Conservation (phyloP, 2,113 vertebrate genomes). For the Opisthocomus hoazin region DNA sequence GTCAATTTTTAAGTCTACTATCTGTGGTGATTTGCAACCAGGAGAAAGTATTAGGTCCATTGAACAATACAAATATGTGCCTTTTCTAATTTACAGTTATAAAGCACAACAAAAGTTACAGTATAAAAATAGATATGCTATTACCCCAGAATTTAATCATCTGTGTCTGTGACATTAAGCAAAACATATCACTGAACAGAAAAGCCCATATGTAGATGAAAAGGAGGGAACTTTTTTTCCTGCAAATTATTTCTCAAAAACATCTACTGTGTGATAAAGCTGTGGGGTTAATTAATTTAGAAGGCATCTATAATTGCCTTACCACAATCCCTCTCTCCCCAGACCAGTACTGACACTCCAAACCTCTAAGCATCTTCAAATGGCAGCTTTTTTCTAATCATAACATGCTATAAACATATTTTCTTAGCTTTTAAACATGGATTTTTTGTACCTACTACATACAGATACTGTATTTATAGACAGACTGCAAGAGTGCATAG, state of each 20-base stretch:
- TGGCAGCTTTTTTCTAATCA: neutral
- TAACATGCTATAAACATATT: neutral
- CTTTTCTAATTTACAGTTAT: neutral
- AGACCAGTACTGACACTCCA: neutral
- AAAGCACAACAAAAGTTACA: neutral
- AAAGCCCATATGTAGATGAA: neutral
- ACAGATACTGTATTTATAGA: neutral
- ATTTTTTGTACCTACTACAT: neutral
- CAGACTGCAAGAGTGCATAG: neutral
- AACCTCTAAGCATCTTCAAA: neutral
- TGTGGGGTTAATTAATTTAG: slow-evolving; percentile 54
- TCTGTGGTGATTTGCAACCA: neutral
- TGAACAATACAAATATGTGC: neutral
- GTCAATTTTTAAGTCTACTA: neutral
- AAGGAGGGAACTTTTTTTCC: neutral
- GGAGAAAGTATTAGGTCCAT: neutral
- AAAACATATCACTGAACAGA: neutral
- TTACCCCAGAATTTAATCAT: neutral
- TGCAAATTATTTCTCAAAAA: neutral
- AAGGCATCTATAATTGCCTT: neutral
- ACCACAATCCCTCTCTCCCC: neutral
- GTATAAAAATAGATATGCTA: neutral
- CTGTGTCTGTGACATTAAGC: neutral
- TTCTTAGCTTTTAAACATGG: neutral
- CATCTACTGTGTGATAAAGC: neutral